Percentiles rank a stretch among this genome's conserved stretches.
phyloP scores from a whole-genome alignment of 2,888 invertebrate genomes.

The Apotomis turbidana region DNA sequence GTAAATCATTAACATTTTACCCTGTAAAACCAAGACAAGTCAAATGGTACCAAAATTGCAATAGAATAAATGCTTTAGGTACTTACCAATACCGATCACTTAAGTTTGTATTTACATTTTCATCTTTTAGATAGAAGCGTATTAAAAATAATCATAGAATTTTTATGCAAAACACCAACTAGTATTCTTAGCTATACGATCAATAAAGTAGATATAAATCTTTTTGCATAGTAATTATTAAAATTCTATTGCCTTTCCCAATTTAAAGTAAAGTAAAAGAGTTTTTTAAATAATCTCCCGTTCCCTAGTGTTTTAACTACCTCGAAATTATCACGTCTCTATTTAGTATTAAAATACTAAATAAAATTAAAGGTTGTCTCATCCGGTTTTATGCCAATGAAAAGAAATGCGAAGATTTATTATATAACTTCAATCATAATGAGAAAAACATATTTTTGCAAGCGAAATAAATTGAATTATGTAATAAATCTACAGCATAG shows the following conservation, averaged over 20 bases:
- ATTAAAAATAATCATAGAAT: constrained; percentile 26
- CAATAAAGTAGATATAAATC: constrained; percentile 51
- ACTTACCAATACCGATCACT: background rate
- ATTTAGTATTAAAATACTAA: constrained; percentile 11
- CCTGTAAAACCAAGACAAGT: constrained; percentile 8
- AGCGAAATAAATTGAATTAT: background rate
- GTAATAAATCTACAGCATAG: background rate
- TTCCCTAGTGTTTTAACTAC: constrained; percentile 61
- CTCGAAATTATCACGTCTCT: constrained; percentile 56
- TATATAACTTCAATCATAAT: background rate
- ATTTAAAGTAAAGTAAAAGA: constrained; percentile 39
- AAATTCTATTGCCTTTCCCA: constrained; percentile 31
- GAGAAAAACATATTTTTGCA: background rate
- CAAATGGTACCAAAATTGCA: constrained; percentile 22
- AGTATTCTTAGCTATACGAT: constrained; percentile 61
- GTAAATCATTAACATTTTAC: background rate
- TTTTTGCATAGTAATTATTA: constrained; percentile 54
- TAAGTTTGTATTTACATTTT: background rate
- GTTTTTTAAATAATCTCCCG: constrained; percentile 56
- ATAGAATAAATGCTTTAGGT: background rate
- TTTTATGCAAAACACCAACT: constrained; percentile 75
- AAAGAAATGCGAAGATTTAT: constrained; percentile 6
- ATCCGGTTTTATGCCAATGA: background rate
- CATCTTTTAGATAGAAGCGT: constrained; percentile 23
- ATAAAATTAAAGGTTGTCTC: background rate